Base-by-base conservation (phyloP, 2,888 invertebrate genomes). In the Celastrina argiolus region DNA sequence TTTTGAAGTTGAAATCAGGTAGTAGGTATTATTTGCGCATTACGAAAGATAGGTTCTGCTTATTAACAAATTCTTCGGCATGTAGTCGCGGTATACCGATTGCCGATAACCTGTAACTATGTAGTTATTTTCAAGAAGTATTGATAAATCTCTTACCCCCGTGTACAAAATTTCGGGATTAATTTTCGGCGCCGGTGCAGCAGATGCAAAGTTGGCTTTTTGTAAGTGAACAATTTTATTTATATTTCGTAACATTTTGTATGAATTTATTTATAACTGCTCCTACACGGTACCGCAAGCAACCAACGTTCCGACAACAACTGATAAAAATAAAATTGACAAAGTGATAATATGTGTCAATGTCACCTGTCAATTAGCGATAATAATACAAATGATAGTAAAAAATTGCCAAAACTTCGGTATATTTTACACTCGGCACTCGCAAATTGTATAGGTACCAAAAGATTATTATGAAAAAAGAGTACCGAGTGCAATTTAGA, bases 141-240 rank as follows among this genome's bases (percentile, higher is more conserved):
- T 51, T 4, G 16, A 45, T 8, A 2, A 22, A 26, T 51, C 5
- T 81, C 85, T 78, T 81, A 91, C 96, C 75, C 96, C 96, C 14
- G 95, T 94, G 77, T 96, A 96, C n/a, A 95, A 85, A 71, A 96
- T 91, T 73, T 95, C 93, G 1, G 96, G 96, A 72, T 92, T 93
- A 2, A 88, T 92, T 70, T 94, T 92, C 0, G 96, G 95, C 42
- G 92, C 91, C 4, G 95, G 94, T 59, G 94, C 94, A 59, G 94
- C 78, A 2, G 93, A 86, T 0, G 93, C 87, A 74, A 89, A 93
- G 67, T 86, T 88, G 28, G 91, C 92, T 74, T 88, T 91, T 75
- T 84, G 86, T 34, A 75, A 69, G 59, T 77, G 75, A 63, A 82
- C 73, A 41, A 80, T 67, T 88, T 88, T 84, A 68, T 75, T 74